A percentile compares a stretch with the other conserved stretches of the same genome.
Conservation (phyloP, 2,797 vertebrate genomes). For the Pempheris klunzingeri region DNA sequence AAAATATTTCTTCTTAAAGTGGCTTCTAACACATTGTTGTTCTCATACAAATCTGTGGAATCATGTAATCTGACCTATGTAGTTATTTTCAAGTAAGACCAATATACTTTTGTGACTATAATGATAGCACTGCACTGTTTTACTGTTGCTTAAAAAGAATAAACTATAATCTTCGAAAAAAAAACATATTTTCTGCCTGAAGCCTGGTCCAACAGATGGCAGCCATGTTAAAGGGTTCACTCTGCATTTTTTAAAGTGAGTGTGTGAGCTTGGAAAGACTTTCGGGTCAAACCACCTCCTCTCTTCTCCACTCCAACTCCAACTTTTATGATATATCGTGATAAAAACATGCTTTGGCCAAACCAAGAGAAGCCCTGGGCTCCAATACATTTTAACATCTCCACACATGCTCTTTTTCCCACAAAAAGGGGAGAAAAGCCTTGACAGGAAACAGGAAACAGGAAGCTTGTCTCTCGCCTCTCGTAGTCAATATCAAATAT, state of each 20-base stretch:
- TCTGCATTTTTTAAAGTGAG: neutral
- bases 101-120: conserved; percentile 12
- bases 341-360: neutral
- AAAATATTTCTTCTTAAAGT: neutral
- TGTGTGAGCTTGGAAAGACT: neutral
- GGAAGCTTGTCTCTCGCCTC: conserved; percentile 14
- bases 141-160: neutral
- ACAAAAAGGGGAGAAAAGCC: conserved; percentile 6
- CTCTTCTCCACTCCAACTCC: neutral
- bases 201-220: conserved; percentile 4
- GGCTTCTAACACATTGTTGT: neutral
- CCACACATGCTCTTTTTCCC: neutral
- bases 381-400: neutral
- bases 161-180: neutral
- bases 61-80: neutral
- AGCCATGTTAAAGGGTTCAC: neutral
- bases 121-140: conserved; percentile 6
- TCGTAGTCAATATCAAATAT: neutral
- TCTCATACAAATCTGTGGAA: conserved; percentile 4
- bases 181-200: neutral
- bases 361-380: neutral
- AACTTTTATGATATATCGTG: neutral
- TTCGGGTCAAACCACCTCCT: neutral
- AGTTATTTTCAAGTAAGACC: conserved; percentile 25
- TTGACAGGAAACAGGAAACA: conserved; percentile 50